Evolutionary conservation across 2,888 invertebrate genomes (phyloP), one percentile per base, ranked within the genome.

Genomic region (Drosophila fulvimacula): DNA sequence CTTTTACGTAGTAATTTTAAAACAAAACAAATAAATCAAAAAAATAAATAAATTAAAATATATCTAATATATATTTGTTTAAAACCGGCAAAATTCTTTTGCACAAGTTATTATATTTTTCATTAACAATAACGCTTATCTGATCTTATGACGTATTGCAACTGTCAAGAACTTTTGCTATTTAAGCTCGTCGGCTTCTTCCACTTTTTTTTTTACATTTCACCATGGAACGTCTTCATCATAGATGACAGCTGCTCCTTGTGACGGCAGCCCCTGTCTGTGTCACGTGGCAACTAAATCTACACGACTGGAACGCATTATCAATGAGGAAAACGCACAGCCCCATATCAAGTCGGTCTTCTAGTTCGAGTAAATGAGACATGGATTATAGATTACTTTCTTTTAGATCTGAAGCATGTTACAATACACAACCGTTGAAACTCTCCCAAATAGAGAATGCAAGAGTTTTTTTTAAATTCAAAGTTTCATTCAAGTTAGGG

Each of bases 81-180:
- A n/a, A n/a, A n/a, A n/a, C n/a, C n/a, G n/a, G n/a, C n/a, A n/a
- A n/a, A n/a, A n/a, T n/a, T n/a, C n/a, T n/a, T n/a, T n/a, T n/a
- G n/a, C n/a, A n/a, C n/a, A n/a, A n/a, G n/a, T n/a, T n/a, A n/a
- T n/a, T n/a, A n/a, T n/a, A n/a, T n/a, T n/a, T n/a, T n/a, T n/a
- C n/a, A n/a, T n/a, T n/a, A n/a, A n/a, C n/a, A n/a, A n/a, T n/a
- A n/a, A n/a, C n/a, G n/a, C n/a, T n/a, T n/a, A n/a, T n/a, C n/a
- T n/a, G n/a, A n/a, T n/a, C n/a, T n/a, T n/a, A n/a, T n/a, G 27
- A 48, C 3, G 17, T 32, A 48, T 17, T 48, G 48, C 48, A 19
- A 1, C 30, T 32, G 48, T 32, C 27, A 48, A 48, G 17, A 48
- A 32, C 19, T 1, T 32, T 17, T 48, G 17, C 48, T 48, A 48